A percentile compares a stretch with the other conserved stretches of the same genome.
Evolutionary conservation across 2,113 vertebrate genomes (phyloP).

Genomic region (Grus americana): DNA sequence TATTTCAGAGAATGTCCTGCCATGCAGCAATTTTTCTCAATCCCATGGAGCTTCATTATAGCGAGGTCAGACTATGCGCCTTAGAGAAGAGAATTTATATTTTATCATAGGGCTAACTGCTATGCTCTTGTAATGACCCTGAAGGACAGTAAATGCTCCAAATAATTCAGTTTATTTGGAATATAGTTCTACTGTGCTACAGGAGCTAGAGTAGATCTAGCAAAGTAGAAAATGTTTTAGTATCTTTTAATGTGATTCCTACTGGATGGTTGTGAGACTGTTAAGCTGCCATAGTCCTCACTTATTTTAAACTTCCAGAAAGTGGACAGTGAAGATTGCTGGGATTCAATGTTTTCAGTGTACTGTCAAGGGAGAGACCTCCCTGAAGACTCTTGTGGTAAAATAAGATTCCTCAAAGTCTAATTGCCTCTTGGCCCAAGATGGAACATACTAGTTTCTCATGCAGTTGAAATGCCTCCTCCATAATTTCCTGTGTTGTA

Average conservation of each 20-base stretch:
- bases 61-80: not conserved
- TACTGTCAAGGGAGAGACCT: not conserved
- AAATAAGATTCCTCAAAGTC: not conserved
- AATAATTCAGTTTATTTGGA: conserved; percentile 23
- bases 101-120: conserved; percentile 38
- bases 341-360: not conserved
- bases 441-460: not conserved
- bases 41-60: conserved; percentile 53
- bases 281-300: not conserved
- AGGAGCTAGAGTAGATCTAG: not conserved
- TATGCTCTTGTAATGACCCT: not conserved
- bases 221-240: not conserved
- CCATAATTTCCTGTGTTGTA: not conserved
- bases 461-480: not conserved
- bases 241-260: not conserved
- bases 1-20: not conserved
- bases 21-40: conserved; percentile 1
- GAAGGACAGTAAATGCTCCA: conserved; percentile 29
- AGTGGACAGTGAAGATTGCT: not conserved
- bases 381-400: not conserved
- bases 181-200: not conserved
- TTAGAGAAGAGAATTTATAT: conserved; percentile 6
- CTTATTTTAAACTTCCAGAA: not conserved
- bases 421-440: not conserved
- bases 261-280: not conserved